Evolutionary conservation across 2,113 vertebrate species (phyloP).

Genomic region (Melanotaenia duboulayi): DNA sequence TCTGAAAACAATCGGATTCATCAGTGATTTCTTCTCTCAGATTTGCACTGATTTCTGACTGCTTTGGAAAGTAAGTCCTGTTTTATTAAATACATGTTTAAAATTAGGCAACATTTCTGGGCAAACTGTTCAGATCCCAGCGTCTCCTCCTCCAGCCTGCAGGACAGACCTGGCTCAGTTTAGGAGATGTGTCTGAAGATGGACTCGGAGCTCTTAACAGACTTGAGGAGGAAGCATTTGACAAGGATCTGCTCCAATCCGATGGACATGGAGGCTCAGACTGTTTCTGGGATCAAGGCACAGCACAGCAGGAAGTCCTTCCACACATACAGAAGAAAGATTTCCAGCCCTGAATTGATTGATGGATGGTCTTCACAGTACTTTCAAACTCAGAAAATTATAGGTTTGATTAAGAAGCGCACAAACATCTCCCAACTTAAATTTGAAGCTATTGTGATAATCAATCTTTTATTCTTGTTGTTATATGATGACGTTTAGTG

Average conservation of each 20-base stretch:
- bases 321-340: not conserved
- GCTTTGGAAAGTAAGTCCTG: conserved; percentile 30
- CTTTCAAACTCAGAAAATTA: no score
- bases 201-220: conserved; percentile 40
- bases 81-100: not conserved
- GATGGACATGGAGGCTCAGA: conserved; percentile 41
- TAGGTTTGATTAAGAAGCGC: no score
- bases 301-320: not conserved
- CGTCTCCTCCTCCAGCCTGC: conserved; percentile 34
- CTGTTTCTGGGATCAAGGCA: not conserved
- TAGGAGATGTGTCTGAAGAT: conserved; percentile 10
- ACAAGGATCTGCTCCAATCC: conserved; percentile 34
- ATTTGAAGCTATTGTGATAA: no score
- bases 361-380: no score
- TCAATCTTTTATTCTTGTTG: no score
- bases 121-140: not conserved
- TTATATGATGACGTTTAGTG: no score
- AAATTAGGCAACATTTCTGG: not conserved
- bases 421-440: no score
- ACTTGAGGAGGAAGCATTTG: conserved; percentile 41
- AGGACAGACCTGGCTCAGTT: conserved; percentile 51
- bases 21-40: not conserved
- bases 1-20: not conserved
- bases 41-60: not conserved
- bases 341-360: no score